phyloP scores from a whole-genome alignment of 2,113 vertebrate genomes.

The Campylomormyrus numenius region DNA sequence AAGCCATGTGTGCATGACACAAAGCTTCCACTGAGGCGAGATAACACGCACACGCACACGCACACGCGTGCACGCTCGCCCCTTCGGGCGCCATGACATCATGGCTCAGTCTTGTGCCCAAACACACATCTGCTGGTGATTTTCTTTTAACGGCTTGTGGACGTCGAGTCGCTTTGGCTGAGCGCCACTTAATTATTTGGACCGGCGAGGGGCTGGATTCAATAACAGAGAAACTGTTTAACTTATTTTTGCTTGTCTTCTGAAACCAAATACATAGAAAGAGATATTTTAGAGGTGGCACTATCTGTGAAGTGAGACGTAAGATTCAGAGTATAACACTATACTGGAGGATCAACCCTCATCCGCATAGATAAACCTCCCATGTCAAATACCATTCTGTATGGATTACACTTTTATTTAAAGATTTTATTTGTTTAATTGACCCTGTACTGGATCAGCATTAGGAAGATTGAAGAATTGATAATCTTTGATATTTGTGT shows the following conservation, averaged over 20 bases:
- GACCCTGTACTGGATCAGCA: neutral
- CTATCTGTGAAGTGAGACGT: neutral
- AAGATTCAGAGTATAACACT: neutral
- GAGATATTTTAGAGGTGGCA: neutral
- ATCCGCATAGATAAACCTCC: neutral
- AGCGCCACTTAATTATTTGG: neutral
- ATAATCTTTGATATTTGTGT: neutral
- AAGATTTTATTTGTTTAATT: neutral
- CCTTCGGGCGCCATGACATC: neutral
- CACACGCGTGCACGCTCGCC: neutral
- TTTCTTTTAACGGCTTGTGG: neutral
- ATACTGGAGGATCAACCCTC: neutral
- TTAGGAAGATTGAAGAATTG: neutral
- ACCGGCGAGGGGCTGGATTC: neutral
- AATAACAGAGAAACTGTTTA: neutral
- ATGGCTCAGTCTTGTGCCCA: neutral
- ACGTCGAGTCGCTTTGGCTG: neutral
- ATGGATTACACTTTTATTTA: neutral
- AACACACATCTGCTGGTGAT: conserved; percentile 18
- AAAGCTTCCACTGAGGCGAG: neutral
- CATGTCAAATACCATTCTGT: neutral
- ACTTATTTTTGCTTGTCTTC: neutral
- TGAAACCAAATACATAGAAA: neutral
- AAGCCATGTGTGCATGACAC: neutral
- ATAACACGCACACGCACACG: neutral